Evolutionary conservation across 2,888 invertebrate genomes (phyloP).

Genomic region (Rhimphoctona megacephalus): DNA sequence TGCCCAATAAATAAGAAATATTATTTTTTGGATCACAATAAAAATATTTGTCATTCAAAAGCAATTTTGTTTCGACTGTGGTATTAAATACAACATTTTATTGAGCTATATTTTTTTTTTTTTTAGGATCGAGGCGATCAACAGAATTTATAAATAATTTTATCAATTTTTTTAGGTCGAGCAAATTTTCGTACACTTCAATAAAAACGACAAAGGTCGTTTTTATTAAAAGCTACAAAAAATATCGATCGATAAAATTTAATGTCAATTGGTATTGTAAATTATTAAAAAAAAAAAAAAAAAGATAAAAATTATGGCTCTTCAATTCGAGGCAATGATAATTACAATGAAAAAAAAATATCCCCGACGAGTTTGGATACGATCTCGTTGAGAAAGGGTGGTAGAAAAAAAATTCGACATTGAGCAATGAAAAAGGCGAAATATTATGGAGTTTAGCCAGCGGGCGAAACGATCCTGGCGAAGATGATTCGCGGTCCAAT

Average conservation of each 20-base stretch:
- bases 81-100: too few relatives aligned
- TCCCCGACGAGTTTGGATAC: background rate
- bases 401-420: slow-evolving; percentile 27
- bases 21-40: too few relatives aligned
- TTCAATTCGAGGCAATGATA: background rate
- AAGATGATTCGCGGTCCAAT: slow-evolving; percentile 39
- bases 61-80: too few relatives aligned
- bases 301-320: background rate
- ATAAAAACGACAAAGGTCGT: too few relatives aligned
- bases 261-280: slow-evolving; percentile 12
- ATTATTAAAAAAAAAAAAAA: background rate
- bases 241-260: background rate
- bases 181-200: too few relatives aligned
- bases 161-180: too few relatives aligned
- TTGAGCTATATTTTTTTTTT: too few relatives aligned
- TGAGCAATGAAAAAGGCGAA: slow-evolving; percentile 48
- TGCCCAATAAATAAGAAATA: too few relatives aligned
- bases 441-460: slow-evolving; percentile 42
- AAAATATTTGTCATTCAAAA: too few relatives aligned
- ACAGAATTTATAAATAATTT: background rate
- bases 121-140: too few relatives aligned
- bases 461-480: slow-evolving; percentile 18
- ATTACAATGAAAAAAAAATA: background rate
- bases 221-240: background rate
- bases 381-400: slow-evolving; percentile 8